phyloP scores from a whole-genome alignment of 2,113 vertebrate species.

The Oreochromis spilurus region DNA sequence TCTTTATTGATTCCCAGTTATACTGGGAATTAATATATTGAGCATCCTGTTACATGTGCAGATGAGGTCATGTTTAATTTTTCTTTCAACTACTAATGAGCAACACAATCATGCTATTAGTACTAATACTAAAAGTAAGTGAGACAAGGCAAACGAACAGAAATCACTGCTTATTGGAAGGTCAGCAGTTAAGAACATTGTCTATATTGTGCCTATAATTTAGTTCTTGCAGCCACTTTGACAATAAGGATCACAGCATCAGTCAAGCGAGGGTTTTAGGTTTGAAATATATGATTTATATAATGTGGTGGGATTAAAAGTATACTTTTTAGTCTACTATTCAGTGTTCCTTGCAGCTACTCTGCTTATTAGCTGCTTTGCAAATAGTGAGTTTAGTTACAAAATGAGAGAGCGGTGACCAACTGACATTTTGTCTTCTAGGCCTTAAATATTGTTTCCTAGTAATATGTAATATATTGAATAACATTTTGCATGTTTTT shows the following conservation, averaged over 20 bases:
- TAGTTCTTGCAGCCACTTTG: not conserved
- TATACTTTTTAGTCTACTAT: not conserved
- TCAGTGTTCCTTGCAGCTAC: rapidly evolving
- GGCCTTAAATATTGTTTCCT: not conserved
- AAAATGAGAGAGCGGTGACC: not conserved
- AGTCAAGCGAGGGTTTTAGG: rapidly evolving
- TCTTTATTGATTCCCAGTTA: not conserved
- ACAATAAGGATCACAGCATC: not conserved
- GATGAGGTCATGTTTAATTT: not conserved
- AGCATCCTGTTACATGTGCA: not conserved
- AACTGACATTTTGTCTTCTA: not conserved
- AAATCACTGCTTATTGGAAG: not conserved
- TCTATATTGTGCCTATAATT: not conserved
- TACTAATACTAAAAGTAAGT: not conserved
- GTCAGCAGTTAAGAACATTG: not conserved
- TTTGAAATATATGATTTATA: not conserved
- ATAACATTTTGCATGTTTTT: not conserved
- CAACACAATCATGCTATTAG: not conserved
- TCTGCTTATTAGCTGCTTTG: not conserved
- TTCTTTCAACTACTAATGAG: not conserved
- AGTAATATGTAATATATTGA: not conserved
- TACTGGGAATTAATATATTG: not conserved
- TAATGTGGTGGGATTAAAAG: not conserved
- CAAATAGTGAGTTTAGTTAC: not conserved
- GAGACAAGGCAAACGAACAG: not conserved